phyloP scores from a whole-genome alignment of 2,888 invertebrate genomes.

The Drosophila mercatorum region DNA sequence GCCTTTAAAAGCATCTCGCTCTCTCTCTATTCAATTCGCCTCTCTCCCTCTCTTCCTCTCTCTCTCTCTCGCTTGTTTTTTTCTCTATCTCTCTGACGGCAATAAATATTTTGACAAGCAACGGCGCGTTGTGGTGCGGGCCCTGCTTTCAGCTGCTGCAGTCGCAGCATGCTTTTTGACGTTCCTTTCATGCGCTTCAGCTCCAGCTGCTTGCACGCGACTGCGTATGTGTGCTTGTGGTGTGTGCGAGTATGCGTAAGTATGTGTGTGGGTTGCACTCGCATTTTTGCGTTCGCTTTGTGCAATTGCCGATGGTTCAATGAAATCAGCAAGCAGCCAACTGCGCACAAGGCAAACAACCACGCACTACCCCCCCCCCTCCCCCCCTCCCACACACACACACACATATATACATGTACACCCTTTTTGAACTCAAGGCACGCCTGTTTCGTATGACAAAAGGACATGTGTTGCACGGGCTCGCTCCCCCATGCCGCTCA shows the following conservation, averaged over 20 bases:
- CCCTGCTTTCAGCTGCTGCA: conserved; percentile 24
- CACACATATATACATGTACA: conserved; percentile 1
- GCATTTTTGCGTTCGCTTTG: conserved; percentile 59
- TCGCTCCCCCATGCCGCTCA: background rate
- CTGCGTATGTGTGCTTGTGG: conserved; percentile 2
- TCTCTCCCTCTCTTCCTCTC: background rate
- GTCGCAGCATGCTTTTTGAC: conserved; percentile 66
- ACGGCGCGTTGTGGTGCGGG: conserved; percentile 17
- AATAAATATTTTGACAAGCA: conserved; percentile 63
- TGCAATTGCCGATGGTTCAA: conserved; percentile 69
- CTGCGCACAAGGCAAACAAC: conserved; percentile 32
- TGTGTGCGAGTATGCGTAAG: conserved; percentile 3
- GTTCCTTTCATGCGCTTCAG: conserved; percentile 43
- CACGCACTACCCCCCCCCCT: too few species aligned
- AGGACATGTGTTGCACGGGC: conserved; percentile 34
- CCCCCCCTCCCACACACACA: conserved; percentile 2
- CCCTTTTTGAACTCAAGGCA: conserved; percentile 5
- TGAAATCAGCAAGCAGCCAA: conserved; percentile 62
- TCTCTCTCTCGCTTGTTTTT: background rate
- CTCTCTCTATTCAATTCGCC: conserved; percentile 5
- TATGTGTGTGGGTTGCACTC: conserved; percentile 12
- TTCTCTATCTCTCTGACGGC: conserved; percentile 1
- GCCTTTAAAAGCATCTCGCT: conserved; percentile 67
- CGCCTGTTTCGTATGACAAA: conserved; percentile 28
- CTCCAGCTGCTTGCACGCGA: conserved; percentile 16